Conservation (phyloP, 1,140 invertebrate species). For the Capitella teleta region DNA sequence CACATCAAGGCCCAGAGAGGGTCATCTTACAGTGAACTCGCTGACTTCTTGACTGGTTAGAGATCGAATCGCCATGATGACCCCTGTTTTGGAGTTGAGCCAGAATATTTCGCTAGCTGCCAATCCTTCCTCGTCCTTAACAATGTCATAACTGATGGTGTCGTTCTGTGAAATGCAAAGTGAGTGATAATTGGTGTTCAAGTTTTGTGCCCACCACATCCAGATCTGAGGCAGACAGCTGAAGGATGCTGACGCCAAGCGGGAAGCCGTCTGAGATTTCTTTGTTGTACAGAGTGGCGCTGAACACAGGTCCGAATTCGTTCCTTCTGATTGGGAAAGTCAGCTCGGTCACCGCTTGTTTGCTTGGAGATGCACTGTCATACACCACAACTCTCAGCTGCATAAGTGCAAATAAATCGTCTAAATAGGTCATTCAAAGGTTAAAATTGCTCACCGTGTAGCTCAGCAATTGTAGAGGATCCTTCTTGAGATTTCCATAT, state of each 20-base stretch:
- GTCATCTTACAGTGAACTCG: not conserved
- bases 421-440: not conserved
- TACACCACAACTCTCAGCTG: constrained; percentile 17
- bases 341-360: not conserved
- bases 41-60: not conserved
- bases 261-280: constrained; percentile 9
- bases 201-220: constrained; percentile 1
- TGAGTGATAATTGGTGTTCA: not conserved
- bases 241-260: constrained; percentile 3
- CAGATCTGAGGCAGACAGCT: constrained; percentile 3
- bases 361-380: constrained; percentile 21
- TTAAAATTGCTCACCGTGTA: constrained; percentile 5
- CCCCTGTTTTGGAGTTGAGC: constrained; percentile 1
- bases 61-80: not conserved
- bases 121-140: not conserved
- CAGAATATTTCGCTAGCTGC: not conserved
- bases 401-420: constrained; percentile 1
- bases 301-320: constrained; percentile 2
- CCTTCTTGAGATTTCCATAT: not conserved
- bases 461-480: constrained; percentile 5
- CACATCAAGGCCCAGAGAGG: not conserved
- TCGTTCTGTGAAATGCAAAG: constrained; percentile 1
- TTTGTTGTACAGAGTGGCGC: constrained; percentile 4
- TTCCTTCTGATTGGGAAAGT: constrained; percentile 5
- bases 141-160: constrained; percentile 1